Conservation (phyloP, 1,140 invertebrate genomes). For the Aphis craccivora region DNA sequence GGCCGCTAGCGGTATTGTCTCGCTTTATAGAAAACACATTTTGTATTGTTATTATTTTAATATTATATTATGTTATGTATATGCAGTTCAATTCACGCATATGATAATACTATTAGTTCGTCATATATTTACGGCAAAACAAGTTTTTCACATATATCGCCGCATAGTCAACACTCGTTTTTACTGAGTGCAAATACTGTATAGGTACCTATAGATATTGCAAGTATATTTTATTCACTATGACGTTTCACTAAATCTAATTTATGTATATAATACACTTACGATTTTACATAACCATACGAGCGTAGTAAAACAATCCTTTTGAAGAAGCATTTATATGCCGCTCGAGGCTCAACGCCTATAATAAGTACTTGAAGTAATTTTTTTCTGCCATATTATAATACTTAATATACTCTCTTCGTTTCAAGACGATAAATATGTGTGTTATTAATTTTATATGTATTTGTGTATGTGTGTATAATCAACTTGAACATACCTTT, state of each 20-base stretch:
- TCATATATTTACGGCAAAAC: background rate
- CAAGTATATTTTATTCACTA: background rate
- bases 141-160: background rate
- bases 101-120: background rate
- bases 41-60: background rate
- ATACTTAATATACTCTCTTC: background rate
- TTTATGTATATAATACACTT: background rate
- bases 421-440: background rate
- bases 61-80: background rate
- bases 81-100: background rate
- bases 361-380: background rate
- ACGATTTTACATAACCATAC: background rate
- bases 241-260: background rate
- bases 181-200: background rate
- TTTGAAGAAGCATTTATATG: slow-evolving; percentile 1
- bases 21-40: background rate
- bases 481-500: background rate
- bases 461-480: background rate
- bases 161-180: background rate
- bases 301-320: background rate
- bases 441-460: background rate
- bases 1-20: background rate
- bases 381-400: background rate
- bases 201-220: background rate
- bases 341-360: background rate